Evolutionary conservation across 2,113 vertebrate species (phyloP).

Genomic region (Synchiropus splendidus): DNA sequence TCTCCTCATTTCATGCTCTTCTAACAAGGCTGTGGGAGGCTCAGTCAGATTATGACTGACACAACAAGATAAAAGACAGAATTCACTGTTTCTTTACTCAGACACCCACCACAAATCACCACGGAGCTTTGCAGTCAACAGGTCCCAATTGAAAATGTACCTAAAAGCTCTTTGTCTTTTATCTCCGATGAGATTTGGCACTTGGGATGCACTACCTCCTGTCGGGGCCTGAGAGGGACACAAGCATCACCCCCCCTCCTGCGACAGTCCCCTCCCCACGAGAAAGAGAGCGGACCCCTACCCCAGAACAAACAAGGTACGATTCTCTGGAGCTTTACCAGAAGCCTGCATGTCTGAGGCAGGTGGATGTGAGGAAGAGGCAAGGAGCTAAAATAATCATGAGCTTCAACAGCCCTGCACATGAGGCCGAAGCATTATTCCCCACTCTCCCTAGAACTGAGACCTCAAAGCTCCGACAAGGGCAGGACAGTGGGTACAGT

Average conservation of each 20-base stretch:
- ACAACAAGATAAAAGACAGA: slow-evolving; percentile 28
- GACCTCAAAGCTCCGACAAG: too few relatives aligned
- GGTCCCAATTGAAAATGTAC: slow-evolving; percentile 11
- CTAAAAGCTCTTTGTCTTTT: slow-evolving; percentile 13
- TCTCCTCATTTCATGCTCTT: slow-evolving; percentile 42
- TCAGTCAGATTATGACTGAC: slow-evolving; percentile 42
- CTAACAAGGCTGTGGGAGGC: slow-evolving; percentile 29
- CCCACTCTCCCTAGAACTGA: too few relatives aligned
- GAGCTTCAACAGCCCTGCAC: too few relatives aligned
- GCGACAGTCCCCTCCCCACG: not conserved
- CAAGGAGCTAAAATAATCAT: too few relatives aligned
- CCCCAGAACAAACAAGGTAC: slow-evolving; percentile 1
- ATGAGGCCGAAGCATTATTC: too few relatives aligned
- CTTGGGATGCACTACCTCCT: slow-evolving; percentile 1
- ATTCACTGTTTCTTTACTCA: slow-evolving; percentile 43
- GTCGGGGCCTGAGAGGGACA: not conserved
- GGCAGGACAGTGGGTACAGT: too few relatives aligned
- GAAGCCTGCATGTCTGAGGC: too few relatives aligned
- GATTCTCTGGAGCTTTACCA: too few relatives aligned
- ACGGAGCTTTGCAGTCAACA: slow-evolving; percentile 20
- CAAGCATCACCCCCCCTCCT: not conserved
- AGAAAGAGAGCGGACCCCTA: not conserved
- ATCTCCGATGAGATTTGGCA: slow-evolving; percentile 1
- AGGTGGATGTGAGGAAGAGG: too few relatives aligned
- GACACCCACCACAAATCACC: slow-evolving; percentile 28